Evolutionary conservation across 2,888 invertebrate species (phyloP), one percentile per base, ranked within the genome.

Genomic region (Rotaria macrura): DNA sequence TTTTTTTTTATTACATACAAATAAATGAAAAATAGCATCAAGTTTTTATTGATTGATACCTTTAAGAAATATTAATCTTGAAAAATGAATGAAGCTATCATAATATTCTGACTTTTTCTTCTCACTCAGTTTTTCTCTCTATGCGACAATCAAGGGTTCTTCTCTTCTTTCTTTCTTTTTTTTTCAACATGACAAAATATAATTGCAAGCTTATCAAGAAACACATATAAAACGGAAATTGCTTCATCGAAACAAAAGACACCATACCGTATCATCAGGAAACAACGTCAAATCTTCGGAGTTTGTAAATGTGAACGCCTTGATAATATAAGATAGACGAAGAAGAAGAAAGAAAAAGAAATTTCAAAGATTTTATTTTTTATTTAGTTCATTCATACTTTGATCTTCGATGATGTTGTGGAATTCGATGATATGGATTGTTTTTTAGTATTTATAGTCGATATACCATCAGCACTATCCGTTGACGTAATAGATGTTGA

Each of bases 251-350:
- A 65, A 65, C 65, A 65, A 65, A 65, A 65, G 65, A 65, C 38
- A 65, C 34, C 65, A 65, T 65, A 65, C 65, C 65, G 65, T 65
- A 65, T 65, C 65, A 65, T 79, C 79, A 43, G 79, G 79, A 79
- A 79, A 79, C 43, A 43, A 79, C 43, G 40, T 25, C n/a, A 79
- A 79, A 79, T 79, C 79, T 43, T 79, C 79, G 43, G 79, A 43
- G n/a, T 79, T 79, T 79, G 43, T 43, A 79, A 79, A 79, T 79
- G 79, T 79, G 43, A 79, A 79, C n/a, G 79, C 79, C 79, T 79
- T n/a, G n/a, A 79, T 43, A 40, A 72, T 6, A n/a, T n/a, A 47
- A 47, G 47, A 47, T 12, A 47, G 12, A 47, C 47, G 12, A 47
- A 47, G 14, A 47, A 47, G 14, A 1, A 47, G 14, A 47, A 12